These are phyloP conservation scores for Aix galericulata DNA, from an alignment of 2,113 vertebrate species.

Conservation along the genomic window DNA sequence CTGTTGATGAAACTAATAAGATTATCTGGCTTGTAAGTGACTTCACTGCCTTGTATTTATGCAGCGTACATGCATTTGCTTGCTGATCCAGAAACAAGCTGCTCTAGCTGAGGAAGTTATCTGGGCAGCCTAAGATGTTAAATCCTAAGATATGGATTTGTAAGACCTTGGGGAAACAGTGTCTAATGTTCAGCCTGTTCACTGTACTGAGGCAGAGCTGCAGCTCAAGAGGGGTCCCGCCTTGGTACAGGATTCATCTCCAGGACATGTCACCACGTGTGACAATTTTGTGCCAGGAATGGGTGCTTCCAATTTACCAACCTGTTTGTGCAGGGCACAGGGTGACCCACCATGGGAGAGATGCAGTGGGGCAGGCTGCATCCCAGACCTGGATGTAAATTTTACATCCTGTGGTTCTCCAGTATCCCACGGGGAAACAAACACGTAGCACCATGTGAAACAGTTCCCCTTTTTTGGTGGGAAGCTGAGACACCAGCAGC, in stretches of 20 bases:
- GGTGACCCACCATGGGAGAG: not conserved
- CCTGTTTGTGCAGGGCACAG: not conserved
- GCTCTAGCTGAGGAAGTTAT: not conserved
- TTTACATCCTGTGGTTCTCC: not conserved
- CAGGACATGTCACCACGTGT: not conserved
- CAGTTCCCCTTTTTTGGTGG: not conserved
- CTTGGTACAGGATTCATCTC: not conserved
- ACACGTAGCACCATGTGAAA: not conserved
- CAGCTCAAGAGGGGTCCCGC: not conserved
- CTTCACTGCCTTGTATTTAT: not conserved
- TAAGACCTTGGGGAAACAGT: not conserved
- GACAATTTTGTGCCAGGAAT: not conserved
- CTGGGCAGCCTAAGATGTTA: not conserved
- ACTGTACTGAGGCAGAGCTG: not conserved
- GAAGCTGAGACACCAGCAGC: not conserved
- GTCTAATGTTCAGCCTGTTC: not conserved
- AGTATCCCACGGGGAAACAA: not conserved
- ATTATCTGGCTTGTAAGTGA: not conserved
- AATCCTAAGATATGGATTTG: not conserved
- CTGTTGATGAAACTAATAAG: not conserved
- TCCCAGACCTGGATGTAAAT: not conserved
- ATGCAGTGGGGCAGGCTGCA: not conserved
- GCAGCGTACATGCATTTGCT: not conserved
- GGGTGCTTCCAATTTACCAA: not conserved
- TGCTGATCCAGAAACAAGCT: slow-evolving; percentile 33